These are phyloP conservation scores for Stercorarius parasiticus DNA, from an alignment of 2,113 vertebrate species.

Conservation along the genomic window DNA sequence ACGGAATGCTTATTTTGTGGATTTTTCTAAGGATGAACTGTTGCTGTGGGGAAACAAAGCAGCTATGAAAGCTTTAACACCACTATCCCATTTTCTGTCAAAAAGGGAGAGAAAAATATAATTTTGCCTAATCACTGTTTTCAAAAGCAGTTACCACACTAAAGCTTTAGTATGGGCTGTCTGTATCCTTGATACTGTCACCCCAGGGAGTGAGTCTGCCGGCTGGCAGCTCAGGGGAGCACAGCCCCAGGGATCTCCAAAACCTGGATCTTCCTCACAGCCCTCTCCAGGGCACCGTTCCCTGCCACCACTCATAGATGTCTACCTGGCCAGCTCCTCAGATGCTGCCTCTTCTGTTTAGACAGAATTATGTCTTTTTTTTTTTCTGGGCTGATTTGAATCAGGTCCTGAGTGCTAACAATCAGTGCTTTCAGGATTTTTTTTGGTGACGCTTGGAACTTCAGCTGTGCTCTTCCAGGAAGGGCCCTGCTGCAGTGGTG, in stretches of 20 bases:
- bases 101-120: not conserved
- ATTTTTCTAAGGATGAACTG: not conserved
- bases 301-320: rapidly evolving
- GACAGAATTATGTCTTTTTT: not conserved
- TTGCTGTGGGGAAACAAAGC: not conserved
- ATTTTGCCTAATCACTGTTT: not conserved
- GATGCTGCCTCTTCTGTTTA: not conserved
- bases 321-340: not conserved
- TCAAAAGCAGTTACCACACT: not conserved
- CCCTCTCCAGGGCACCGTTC: not conserved
- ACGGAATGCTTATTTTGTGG: not conserved
- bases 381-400: not conserved
- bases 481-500: rapidly evolving
- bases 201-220: not conserved
- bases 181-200: not conserved
- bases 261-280: not conserved
- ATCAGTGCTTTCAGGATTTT: not conserved
- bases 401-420: not conserved
- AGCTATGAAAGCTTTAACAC: not conserved
- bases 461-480: not conserved
- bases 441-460: not conserved
- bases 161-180: not conserved
- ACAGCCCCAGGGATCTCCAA: not conserved
- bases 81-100: not conserved
- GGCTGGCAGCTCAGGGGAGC: not conserved